Evolutionary conservation across 2,888 invertebrate genomes (phyloP).

Genomic region (Calameuta pallipes): DNA sequence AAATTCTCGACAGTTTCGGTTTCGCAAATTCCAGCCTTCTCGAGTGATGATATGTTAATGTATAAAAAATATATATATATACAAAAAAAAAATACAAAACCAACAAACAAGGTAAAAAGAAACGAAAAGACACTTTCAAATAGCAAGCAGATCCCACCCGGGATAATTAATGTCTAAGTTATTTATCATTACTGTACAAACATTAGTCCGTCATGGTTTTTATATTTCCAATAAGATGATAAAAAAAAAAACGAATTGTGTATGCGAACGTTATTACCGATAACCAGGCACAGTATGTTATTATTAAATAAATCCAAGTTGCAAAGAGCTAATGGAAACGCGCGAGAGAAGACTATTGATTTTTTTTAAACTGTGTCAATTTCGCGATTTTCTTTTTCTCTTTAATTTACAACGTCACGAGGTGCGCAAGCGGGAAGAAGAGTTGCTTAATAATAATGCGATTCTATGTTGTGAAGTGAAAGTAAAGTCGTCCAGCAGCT

Average conservation of each 20-base stretch:
- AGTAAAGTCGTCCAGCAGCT: conserved; percentile 52
- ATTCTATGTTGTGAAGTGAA: conserved; percentile 57
- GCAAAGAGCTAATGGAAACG: not conserved
- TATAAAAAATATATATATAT: not conserved
- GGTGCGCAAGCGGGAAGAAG: conserved; percentile 31
- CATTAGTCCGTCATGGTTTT: conserved; percentile 41
- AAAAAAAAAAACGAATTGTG: conserved; percentile 18
- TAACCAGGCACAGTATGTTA: conserved; percentile 4
- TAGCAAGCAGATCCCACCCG: not conserved
- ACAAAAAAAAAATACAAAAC: not conserved
- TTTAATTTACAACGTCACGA: not conserved
- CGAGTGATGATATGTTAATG: not conserved
- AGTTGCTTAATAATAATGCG: conserved; percentile 40
- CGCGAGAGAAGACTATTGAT: not conserved
- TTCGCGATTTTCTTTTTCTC: not conserved
- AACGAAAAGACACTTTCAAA: not conserved
- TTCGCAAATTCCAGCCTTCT: not conserved
- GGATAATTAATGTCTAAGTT: conserved; percentile 48
- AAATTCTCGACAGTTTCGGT: not conserved
- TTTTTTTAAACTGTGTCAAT: not conserved
- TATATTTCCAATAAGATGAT: conserved; percentile 33
- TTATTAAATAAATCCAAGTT: conserved; percentile 14
- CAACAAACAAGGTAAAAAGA: not conserved
- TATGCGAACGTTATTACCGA: conserved; percentile 29
- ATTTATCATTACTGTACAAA: conserved; percentile 55